phyloP scores from a whole-genome alignment of 1,140 invertebrate species.

The Dreissena rostriformis region DNA sequence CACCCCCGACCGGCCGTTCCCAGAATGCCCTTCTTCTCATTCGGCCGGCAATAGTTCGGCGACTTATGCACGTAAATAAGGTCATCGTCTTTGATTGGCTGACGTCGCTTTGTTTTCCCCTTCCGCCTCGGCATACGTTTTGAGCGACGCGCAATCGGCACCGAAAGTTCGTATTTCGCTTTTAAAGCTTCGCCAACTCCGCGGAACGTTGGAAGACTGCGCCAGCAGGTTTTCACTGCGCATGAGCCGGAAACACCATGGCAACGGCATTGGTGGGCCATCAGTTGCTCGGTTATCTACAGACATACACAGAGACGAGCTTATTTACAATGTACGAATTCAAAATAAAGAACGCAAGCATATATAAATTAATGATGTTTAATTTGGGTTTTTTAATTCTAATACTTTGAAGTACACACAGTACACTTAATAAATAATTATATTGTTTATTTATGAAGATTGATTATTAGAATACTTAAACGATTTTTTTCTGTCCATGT shows the following conservation, averaged over 20 bases:
- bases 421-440: no score
- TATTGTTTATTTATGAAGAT: no score
- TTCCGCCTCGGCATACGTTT: constrained; percentile 68
- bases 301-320: constrained; percentile 33
- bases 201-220: constrained; percentile 91
- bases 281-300: constrained; percentile 81
- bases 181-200: constrained; percentile 90
- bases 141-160: constrained; percentile 86
- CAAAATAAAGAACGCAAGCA: no score
- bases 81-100: constrained; percentile 84
- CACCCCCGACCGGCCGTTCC: constrained; percentile 85
- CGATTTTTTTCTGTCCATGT: no score
- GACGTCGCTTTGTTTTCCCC: constrained; percentile 66
- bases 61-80: constrained; percentile 86
- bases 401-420: no score
- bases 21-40: constrained; percentile 84
- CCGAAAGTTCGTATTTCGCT: constrained; percentile 91
- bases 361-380: no score
- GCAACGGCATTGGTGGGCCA: constrained; percentile 87
- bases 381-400: no score
- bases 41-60: constrained; percentile 86
- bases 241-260: constrained; percentile 98
- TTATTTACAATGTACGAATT: no score
- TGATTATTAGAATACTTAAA: no score
- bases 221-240: constrained; percentile 97